Evolutionary conservation across 1,140 invertebrate species (phyloP).

Genomic region (Trichonephila clavipes): DNA sequence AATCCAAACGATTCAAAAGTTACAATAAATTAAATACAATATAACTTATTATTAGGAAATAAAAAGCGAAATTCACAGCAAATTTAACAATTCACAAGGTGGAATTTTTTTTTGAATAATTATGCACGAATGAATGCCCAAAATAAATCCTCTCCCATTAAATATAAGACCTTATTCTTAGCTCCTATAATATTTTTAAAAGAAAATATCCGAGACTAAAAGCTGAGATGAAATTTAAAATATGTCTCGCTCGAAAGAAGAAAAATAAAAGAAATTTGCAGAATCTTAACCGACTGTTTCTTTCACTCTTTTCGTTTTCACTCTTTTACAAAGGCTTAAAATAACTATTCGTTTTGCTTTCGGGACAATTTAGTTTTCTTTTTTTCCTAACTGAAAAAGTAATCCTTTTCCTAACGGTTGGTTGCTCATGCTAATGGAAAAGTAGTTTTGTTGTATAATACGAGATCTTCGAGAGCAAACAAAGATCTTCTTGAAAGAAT

Average conservation of each 20-base stretch:
- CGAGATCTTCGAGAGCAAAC: not conserved
- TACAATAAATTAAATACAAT: too few species aligned
- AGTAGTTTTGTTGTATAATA: slow-evolving; percentile 24
- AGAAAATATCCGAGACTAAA: not conserved
- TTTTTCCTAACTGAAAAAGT: not conserved
- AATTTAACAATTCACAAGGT: not conserved
- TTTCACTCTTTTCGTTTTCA: not conserved
- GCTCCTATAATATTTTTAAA: not conserved
- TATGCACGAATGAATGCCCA: not conserved
- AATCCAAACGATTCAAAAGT: too few species aligned
- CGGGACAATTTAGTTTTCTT: not conserved
- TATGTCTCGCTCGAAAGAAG: not conserved
- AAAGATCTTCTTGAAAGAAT: not conserved
- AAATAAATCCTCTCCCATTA: not conserved
- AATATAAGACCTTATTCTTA: not conserved
- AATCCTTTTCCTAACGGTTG: slow-evolving; percentile 46
- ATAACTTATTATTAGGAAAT: not conserved
- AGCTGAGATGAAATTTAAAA: not conserved
- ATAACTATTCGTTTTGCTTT: slow-evolving; percentile 20
- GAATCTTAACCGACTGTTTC: not conserved
- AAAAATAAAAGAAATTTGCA: not conserved
- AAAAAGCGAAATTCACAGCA: not conserved
- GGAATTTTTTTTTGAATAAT: not conserved
- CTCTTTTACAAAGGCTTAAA: slow-evolving; percentile 42
- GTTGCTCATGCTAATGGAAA: slow-evolving; percentile 44